Percentiles rank a stretch among this genome's conserved stretches.
Conservation (phyloP, 2,888 invertebrate species). For the Hypercompe scribonia region DNA sequence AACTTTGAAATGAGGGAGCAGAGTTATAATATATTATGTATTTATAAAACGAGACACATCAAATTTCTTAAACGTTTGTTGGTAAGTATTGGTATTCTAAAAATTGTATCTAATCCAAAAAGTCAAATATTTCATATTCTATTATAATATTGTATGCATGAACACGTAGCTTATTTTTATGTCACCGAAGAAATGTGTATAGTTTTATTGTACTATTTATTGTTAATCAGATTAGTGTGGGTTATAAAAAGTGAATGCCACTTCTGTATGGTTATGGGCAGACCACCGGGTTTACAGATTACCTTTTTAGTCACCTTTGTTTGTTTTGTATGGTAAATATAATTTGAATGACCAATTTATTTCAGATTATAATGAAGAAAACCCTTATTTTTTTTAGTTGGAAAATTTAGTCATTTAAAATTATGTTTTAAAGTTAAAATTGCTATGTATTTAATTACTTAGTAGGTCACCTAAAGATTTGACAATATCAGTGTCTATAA, state of each 20-base stretch:
- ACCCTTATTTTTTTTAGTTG: background rate
- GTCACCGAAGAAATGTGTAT: conserved; percentile 40
- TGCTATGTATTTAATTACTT: background rate
- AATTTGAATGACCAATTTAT: conserved; percentile 6
- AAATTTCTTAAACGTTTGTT: background rate
- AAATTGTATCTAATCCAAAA: background rate
- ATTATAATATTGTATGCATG: conserved; percentile 32
- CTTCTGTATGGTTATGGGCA: conserved; percentile 58
- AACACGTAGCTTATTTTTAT: conserved; percentile 43
- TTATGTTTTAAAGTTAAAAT: background rate
- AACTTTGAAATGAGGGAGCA: background rate
- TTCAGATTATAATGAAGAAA: background rate
- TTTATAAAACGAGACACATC: background rate
- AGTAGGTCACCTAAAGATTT: background rate
- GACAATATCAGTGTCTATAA: background rate
- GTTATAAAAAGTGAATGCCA: conserved; percentile 65
- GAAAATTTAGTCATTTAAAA: background rate
- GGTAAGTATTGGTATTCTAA: background rate
- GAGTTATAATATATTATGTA: background rate
- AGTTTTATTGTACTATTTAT: conserved; percentile 62
- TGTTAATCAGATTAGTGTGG: conserved; percentile 67
- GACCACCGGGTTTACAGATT: conserved; percentile 65
- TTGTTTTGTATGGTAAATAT: conserved; percentile 45
- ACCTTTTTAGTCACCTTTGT: conserved; percentile 47
- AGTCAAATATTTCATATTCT: conserved; percentile 15